Conservation (phyloP, 2,797 vertebrate species). For the Buceros bicornis region DNA sequence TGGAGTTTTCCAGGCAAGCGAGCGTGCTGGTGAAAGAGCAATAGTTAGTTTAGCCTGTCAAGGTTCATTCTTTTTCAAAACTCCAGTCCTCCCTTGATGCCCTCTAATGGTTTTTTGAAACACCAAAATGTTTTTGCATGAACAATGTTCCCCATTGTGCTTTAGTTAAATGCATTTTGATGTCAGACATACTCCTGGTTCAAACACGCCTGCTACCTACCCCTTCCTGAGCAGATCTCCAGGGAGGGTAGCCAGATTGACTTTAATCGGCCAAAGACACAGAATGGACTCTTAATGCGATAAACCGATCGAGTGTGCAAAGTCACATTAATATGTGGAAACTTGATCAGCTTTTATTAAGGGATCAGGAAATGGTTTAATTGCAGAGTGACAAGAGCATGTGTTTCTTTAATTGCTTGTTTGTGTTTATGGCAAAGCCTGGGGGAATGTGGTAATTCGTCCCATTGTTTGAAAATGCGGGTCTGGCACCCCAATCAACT, state of each 20-base stretch:
- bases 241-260: constrained; percentile 41
- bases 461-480: constrained; percentile 31
- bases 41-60: constrained; percentile 75
- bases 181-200: constrained; percentile 68
- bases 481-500: constrained; percentile 16
- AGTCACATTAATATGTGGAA: constrained; percentile 41
- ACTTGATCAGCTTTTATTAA: constrained; percentile 39
- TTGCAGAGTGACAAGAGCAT: constrained; percentile 33
- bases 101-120: constrained; percentile 78
- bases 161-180: constrained; percentile 74
- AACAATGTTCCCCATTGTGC: constrained; percentile 71
- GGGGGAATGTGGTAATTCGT: neutral
- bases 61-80: constrained; percentile 76
- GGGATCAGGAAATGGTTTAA: constrained; percentile 31
- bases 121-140: constrained; percentile 77
- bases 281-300: neutral
- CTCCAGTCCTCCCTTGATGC: constrained; percentile 72
- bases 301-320: neutral
- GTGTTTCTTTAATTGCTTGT: constrained; percentile 61
- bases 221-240: constrained; percentile 25
- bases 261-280: constrained; percentile 49
- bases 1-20: constrained; percentile 63
- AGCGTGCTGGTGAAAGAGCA: constrained; percentile 40
- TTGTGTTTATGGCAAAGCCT: constrained; percentile 42
- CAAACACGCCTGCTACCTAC: constrained; percentile 36